phyloP scores from a whole-genome alignment of 2,797 vertebrate species.

The Champsocephalus esox region DNA sequence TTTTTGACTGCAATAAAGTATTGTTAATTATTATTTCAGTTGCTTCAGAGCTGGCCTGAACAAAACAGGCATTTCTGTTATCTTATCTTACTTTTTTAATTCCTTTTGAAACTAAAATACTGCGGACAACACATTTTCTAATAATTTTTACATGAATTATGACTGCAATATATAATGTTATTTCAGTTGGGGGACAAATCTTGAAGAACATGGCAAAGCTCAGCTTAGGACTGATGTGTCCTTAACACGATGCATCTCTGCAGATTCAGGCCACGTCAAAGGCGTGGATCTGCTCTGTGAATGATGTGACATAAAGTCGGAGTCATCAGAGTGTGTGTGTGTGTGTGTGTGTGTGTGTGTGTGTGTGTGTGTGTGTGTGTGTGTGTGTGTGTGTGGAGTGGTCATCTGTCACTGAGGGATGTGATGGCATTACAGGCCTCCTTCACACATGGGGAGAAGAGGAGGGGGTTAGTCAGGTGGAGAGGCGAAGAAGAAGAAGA shows the following conservation, averaged over 20 bases:
- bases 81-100: no score
- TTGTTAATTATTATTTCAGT: no score
- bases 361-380: background rate
- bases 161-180: background rate
- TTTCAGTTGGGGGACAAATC: background rate
- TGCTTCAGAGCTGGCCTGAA: no score
- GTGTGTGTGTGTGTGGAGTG: slow-evolving; percentile 33
- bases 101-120: no score
- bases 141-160: background rate
- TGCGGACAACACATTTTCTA: no score
- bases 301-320: slow-evolving; percentile 51
- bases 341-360: background rate
- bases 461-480: slow-evolving; percentile 59
- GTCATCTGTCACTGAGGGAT: slow-evolving; percentile 77
- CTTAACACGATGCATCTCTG: slow-evolving; percentile 39
- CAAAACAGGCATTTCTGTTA: no score
- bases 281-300: slow-evolving; percentile 34
- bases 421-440: slow-evolving; percentile 59
- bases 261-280: slow-evolving; percentile 20
- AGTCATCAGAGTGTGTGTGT: slow-evolving; percentile 52
- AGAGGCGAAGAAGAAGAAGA: slow-evolving; percentile 13
- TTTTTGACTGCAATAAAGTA: no score
- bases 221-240: slow-evolving; percentile 7
- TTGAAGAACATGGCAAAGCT: background rate
- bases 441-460: slow-evolving; percentile 58